phyloP scores from a whole-genome alignment of 2,113 vertebrate genomes.

The Oreotrochilus melanogaster region DNA sequence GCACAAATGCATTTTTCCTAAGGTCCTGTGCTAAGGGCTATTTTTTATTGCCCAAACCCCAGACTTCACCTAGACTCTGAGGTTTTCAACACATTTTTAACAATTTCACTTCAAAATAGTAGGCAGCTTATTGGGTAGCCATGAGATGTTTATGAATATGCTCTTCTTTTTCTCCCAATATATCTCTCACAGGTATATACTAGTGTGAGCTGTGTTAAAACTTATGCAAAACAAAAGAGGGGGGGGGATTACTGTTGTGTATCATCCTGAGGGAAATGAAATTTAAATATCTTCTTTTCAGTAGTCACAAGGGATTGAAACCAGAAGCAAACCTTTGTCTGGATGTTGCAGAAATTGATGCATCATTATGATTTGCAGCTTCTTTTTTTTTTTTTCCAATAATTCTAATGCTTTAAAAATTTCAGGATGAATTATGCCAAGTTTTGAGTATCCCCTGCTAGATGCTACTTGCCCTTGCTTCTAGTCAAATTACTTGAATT shows the following conservation, averaged over 20 bases:
- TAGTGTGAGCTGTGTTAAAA: background rate
- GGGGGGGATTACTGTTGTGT: background rate
- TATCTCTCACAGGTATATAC: background rate
- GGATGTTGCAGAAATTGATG: background rate
- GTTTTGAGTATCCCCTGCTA: background rate
- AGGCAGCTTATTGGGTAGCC: background rate
- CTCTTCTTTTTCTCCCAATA: background rate
- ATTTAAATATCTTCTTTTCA: background rate
- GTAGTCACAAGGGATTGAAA: conserved; percentile 7
- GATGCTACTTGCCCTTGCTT: background rate
- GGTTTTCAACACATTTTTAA: conserved; percentile 9
- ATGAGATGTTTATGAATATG: background rate
- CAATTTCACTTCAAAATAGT: background rate
- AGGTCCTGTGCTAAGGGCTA: background rate
- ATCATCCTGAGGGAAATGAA: background rate
- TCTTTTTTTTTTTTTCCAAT: background rate
- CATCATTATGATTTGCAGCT: background rate
- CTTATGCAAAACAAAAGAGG: background rate
- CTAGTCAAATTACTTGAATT: background rate
- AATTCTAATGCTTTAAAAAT: background rate
- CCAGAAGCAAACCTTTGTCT: background rate
- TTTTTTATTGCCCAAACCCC: background rate
- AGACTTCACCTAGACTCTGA: background rate
- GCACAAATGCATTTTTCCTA: background rate
- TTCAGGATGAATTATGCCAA: background rate